Evolutionary conservation across 2,888 invertebrate genomes (phyloP).

Genomic region (Argyra leucocephala): DNA sequence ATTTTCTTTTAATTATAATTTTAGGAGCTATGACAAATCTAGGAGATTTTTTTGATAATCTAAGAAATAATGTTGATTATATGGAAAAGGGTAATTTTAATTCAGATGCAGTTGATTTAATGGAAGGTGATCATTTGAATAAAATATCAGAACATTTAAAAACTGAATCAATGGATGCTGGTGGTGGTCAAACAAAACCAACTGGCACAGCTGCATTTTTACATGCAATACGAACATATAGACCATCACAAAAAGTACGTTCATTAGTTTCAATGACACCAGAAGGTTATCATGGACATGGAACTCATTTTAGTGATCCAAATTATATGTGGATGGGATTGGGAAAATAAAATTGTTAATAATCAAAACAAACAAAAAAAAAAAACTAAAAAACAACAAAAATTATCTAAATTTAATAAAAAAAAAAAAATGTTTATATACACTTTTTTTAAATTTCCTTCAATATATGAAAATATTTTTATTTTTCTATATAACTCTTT

Average conservation of each 20-base stretch:
- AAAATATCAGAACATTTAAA: not conserved
- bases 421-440: too few species aligned
- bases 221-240: conserved; percentile 42
- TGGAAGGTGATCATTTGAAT: conserved; percentile 33
- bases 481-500: not conserved
- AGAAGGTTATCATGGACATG: conserved; percentile 47
- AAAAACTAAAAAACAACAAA: not conserved
- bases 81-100: conserved; percentile 34
- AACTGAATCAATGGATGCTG: conserved; percentile 16
- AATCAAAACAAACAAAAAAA: not conserved
- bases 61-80: conserved; percentile 36
- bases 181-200: conserved; percentile 24
- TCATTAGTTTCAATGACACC: conserved; percentile 51
- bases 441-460: not conserved
- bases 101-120: conserved; percentile 30
- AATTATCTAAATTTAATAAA: not conserved
- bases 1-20: conserved; percentile 21
- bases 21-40: conserved; percentile 39
- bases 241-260: conserved; percentile 47
- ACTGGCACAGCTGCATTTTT: conserved; percentile 39
- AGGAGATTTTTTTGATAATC: conserved; percentile 38
- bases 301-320: conserved; percentile 55
- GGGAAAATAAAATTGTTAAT: conserved; percentile 37
- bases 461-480: not conserved
- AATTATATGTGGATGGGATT: conserved; percentile 58